Evolutionary conservation across 2,797 vertebrate species (phyloP).

Genomic region (Acomys russatus): DNA sequence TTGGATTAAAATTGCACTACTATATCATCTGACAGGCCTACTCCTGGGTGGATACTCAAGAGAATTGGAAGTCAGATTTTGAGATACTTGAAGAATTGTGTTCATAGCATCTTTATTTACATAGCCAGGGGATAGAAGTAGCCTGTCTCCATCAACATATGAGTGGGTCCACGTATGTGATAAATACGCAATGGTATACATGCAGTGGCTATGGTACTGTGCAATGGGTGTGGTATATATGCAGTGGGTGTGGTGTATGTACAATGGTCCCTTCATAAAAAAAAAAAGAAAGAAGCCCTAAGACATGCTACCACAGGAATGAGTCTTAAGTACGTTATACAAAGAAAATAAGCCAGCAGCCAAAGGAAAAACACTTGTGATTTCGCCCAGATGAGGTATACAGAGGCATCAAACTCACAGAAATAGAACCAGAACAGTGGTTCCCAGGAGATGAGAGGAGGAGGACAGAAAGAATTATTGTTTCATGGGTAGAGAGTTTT

Average conservation of each 20-base stretch:
- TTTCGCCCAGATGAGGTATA: neutral
- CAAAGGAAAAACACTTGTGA: slow-evolving; percentile 20
- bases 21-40: neutral
- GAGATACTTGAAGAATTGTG: neutral
- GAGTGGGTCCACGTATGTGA: neutral
- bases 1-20: neutral
- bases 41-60: neutral
- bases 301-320: neutral
- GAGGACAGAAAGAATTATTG: neutral
- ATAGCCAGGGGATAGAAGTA: neutral
- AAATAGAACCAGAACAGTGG: slow-evolving; percentile 12
- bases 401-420: neutral
- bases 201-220: neutral
- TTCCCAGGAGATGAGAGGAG: neutral
- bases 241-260: neutral
- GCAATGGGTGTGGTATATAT: neutral
- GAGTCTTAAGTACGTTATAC: neutral
- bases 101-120: neutral
- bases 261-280: neutral
- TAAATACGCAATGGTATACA: neutral
- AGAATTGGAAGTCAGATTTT: slow-evolving; percentile 21
- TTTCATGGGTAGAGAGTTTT: slow-evolving; percentile 12
- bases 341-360: neutral
- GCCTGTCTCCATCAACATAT: neutral
- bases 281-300: neutral